phyloP scores from a whole-genome alignment of 2,797 vertebrate genomes.

The Siniperca scherzeri region DNA sequence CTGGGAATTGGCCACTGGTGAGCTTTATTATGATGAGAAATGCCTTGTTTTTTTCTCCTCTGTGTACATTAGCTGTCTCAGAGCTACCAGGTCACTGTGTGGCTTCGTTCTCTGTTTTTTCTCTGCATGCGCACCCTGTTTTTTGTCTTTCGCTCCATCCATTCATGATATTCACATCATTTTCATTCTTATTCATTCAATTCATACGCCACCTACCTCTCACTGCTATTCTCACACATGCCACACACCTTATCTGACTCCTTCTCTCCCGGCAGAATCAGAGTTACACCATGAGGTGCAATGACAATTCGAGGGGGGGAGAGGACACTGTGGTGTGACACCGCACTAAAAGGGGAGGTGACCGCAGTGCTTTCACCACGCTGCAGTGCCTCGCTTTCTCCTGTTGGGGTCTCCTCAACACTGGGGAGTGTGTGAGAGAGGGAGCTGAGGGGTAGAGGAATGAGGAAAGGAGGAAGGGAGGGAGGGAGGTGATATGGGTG shows the following conservation, averaged over 20 bases:
- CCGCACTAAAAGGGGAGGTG: conserved; percentile 83
- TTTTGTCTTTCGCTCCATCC: conserved; percentile 17
- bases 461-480: conserved; percentile 43
- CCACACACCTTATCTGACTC: conserved; percentile 33
- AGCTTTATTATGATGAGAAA: conserved; percentile 58
- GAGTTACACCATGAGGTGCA: conserved; percentile 51
- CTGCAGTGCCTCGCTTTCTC: conserved; percentile 75
- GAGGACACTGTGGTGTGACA: conserved; percentile 76
- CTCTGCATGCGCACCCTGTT: conserved; percentile 13
- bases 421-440: conserved; percentile 54
- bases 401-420: conserved; percentile 79
- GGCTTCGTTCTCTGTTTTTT: neutral
- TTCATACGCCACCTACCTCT: conserved; percentile 30
- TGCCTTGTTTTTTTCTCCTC: neutral
- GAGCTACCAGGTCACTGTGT: conserved; percentile 33
- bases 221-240: neutral
- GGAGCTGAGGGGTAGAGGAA: conserved; percentile 33
- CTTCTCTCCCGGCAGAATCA: conserved; percentile 33
- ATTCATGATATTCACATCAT: conserved; percentile 57
- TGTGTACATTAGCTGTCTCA: conserved; percentile 24
- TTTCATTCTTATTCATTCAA: conserved; percentile 44
- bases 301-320: conserved; percentile 31
- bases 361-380: conserved; percentile 76
- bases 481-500: conserved; percentile 61
- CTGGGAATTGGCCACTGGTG: conserved; percentile 65